phyloP scores from a whole-genome alignment of 2,113 vertebrate species.

The Chitala chitala region DNA sequence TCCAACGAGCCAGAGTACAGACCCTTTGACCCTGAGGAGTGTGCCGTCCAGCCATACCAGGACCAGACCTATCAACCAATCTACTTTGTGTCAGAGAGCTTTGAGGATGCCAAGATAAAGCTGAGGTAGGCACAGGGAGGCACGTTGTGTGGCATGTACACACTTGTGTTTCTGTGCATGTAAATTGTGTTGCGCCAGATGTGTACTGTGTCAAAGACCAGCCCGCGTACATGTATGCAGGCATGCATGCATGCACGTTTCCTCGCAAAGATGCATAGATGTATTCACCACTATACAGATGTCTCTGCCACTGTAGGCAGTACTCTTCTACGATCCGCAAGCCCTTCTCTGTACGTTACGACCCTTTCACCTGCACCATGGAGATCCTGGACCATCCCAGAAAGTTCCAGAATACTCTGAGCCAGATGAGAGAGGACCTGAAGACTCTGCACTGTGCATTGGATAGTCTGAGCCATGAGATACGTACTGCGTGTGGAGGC shows the following conservation, averaged over 20 bases:
- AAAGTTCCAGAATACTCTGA: slow-evolving; percentile 61
- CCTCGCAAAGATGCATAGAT: neutral
- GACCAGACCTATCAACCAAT: slow-evolving; percentile 72
- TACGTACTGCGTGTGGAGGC: neutral
- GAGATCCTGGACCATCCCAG: slow-evolving; percentile 62
- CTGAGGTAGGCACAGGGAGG: slow-evolving; percentile 54
- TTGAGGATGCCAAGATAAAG: slow-evolving; percentile 73
- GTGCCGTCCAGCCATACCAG: slow-evolving; percentile 66
- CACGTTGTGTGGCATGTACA: neutral
- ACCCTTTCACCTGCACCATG: slow-evolving; percentile 65
- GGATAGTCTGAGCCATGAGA: slow-evolving; percentile 56
- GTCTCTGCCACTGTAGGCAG: slow-evolving; percentile 53
- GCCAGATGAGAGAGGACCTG: slow-evolving; percentile 62
- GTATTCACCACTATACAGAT: neutral
- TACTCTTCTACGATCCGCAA: slow-evolving; percentile 64
- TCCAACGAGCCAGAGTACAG: slow-evolving; percentile 72
- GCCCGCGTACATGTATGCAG: neutral
- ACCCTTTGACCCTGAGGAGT: slow-evolving; percentile 66
- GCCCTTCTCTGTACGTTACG: slow-evolving; percentile 60
- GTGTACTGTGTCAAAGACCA: too few species aligned
- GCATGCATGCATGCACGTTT: neutral
- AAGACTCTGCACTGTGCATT: slow-evolving; percentile 62
- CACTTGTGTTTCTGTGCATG: neutral
- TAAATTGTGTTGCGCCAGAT: neutral
- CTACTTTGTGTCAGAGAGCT: slow-evolving; percentile 77